Evolutionary conservation across 2,113 vertebrate genomes (phyloP), one percentile per base, ranked within the genome.

Genomic region (Entomyzon cyanotis): DNA sequence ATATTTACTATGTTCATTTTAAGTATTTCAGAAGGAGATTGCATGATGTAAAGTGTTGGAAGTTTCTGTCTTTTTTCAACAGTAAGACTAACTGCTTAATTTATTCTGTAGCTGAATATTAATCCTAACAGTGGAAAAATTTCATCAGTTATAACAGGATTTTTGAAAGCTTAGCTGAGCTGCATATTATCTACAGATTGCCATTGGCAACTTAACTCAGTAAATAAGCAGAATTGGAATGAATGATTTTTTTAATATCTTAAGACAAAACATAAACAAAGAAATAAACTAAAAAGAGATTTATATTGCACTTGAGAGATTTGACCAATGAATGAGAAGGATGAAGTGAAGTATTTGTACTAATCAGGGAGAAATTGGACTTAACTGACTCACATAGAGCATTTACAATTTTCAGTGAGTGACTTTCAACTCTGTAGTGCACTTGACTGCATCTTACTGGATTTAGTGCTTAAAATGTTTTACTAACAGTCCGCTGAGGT

Each of bases 391-490:
- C n/a, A 14, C 23, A 63, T 0, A 73, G 17, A 85, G 7, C 46
- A 80, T 91, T 79, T 87, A 30, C 42, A 83, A 39, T 70, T 95
- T 93, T 85, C 55, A 35, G 6, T 58, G 67, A 92, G 31, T 83
- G 46, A 59, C 63, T 95, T 96, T 75, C 49, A 80, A 91, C 39
- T 70, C 62, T 70, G 23, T 55, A 76, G 73, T 53, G 76, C 33
- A 23, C 50, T 88, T 86, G 87, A 71, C 46, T 91, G 75, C 70
- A 44, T 86, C 46, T 73, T 87, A 21, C 74, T 42, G 55, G 53
- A 95, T 91, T 94, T 96, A 95, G 59, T 73, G 35, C 63, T 86
- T 95, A 81, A 94, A 95, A 83, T 93, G 30, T 80, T 95, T 94
- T 86, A 74, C 84, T 82, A 91, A 91, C 75, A 80, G 68, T 73